Base-by-base conservation (phyloP, 2,888 invertebrate species). In the Erpobdella octoculata region DNA sequence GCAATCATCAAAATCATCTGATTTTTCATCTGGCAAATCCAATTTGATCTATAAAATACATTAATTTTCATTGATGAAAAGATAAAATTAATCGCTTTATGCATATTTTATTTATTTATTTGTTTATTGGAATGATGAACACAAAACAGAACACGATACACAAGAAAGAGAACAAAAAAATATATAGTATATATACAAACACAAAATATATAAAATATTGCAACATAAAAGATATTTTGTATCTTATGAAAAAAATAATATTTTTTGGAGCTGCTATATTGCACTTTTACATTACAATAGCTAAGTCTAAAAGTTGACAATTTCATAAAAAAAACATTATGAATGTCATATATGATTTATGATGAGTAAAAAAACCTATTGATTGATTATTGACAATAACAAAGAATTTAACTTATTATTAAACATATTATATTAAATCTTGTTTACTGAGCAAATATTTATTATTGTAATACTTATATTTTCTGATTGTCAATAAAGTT, bases 1-100 rank as follows among this genome's bases (percentile, higher is more conserved):
- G 18, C 33, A 33, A 18, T 48, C 69, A 28, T 69, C 69, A n/a
- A 58, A 33, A 8, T 69, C 31, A 28, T 31, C 33, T n/a, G 41
- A 28, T 68, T 48, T 28, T 2, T 25, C 53, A 53, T 53, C 21
- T 9, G 21, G 5, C 21, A 53, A 28, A 53, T 21, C 21, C 28
- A 53, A 15, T 15, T 53, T 9, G 28, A 53, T 53, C 53, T 53
- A 28, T 25, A 53, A 25, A n/a, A 53, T 6, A 21, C 25, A 41
- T 12, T 12, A 41, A 41, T 41, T 12, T 41, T 41, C n/a, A n/a
- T n/a, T n/a, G n/a, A n/a, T n/a, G n/a, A n/a, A n/a, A 41, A 41
- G 41, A 12, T 12, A 41, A 41, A 9, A 41, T 41, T 41, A 41
- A 12, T 12, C 53, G 28, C 1, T 53, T 6, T 21, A 48, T 6